phyloP scores from a whole-genome alignment of 23 tunicate genomes.

The Trididemnum miniatum region DNA sequence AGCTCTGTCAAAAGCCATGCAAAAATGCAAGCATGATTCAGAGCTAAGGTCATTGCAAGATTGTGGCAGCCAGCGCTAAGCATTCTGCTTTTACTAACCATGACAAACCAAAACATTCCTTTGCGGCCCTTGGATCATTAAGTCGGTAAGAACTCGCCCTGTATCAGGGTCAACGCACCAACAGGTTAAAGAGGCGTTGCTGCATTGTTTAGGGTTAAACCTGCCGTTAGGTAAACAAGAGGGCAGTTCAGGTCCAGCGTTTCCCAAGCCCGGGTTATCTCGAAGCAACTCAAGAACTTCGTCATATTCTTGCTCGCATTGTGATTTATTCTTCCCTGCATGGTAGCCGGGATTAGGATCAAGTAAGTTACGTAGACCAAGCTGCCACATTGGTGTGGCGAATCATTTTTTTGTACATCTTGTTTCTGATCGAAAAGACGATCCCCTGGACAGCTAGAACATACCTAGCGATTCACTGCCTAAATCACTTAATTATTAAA shows the following conservation, averaged over 20 bases:
- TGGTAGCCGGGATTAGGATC: not conserved
- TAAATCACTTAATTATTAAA: too few species aligned
- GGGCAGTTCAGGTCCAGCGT: conserved; percentile 55
- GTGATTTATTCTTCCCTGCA: not conserved
- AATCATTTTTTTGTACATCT: too few species aligned
- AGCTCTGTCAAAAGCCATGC: too few species aligned
- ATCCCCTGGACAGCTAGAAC: too few species aligned
- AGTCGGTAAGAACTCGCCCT: conserved; percentile 29
- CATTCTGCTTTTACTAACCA: not conserved
- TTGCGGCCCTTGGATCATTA: not conserved
- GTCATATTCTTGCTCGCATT: conserved; percentile 27
- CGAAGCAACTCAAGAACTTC: conserved; percentile 33
- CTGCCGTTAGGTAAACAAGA: conserved; percentile 49
- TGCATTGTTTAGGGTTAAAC: conserved; percentile 70
- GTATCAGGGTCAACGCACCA: conserved; percentile 80
- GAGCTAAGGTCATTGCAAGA: too few species aligned
- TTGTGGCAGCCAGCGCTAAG: too few species aligned
- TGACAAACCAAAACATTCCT: not conserved
- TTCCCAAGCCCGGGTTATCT: conserved; percentile 15
- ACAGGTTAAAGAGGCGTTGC: conserved; percentile 40
- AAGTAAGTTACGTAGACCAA: too few species aligned
- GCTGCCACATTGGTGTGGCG: too few species aligned
- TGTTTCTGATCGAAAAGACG: too few species aligned
- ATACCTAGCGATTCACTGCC: too few species aligned
- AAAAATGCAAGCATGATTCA: too few species aligned